Conservation (phyloP, 2,113 vertebrate species). For the Strix aluco region DNA sequence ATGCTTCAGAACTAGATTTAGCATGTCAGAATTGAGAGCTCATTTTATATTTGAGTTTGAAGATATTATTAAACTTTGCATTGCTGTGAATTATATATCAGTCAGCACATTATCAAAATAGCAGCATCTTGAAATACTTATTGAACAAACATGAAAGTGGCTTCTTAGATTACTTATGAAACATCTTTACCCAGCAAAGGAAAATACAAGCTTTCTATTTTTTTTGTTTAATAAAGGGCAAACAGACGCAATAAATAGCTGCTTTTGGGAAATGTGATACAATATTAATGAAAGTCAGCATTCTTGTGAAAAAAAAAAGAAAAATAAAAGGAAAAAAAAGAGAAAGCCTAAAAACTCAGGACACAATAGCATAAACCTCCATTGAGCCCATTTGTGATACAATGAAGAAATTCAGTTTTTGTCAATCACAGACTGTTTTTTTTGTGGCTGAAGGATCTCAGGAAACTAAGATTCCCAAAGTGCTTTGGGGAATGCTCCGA, state of each 20-base stretch:
- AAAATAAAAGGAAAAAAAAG: neutral
- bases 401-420: neutral
- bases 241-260: slow-evolving; percentile 38
- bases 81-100: slow-evolving; percentile 73
- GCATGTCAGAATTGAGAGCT: slow-evolving; percentile 41
- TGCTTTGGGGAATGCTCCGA: neutral
- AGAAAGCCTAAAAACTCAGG: neutral
- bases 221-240: slow-evolving; percentile 16
- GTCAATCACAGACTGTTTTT: neutral
- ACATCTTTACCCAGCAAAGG: slow-evolving; percentile 34
- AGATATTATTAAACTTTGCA: slow-evolving; percentile 73
- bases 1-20: slow-evolving; percentile 3
- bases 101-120: slow-evolving; percentile 68
- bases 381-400: neutral
- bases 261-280: slow-evolving; percentile 27
- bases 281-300: slow-evolving; percentile 27
- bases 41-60: slow-evolving; percentile 53
- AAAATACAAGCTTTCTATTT: slow-evolving; percentile 46
- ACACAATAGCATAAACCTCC: neutral
- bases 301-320: neutral
- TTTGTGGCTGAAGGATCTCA: neutral
- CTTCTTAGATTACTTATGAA: slow-evolving; percentile 55
- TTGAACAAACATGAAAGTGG: slow-evolving; percentile 64
- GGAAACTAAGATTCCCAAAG: neutral
- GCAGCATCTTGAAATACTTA: slow-evolving; percentile 72